Percentiles rank a stretch among this genome's conserved stretches.
Conservation (phyloP, 1,140 invertebrate genomes). For the Drosophila sp. region DNA sequence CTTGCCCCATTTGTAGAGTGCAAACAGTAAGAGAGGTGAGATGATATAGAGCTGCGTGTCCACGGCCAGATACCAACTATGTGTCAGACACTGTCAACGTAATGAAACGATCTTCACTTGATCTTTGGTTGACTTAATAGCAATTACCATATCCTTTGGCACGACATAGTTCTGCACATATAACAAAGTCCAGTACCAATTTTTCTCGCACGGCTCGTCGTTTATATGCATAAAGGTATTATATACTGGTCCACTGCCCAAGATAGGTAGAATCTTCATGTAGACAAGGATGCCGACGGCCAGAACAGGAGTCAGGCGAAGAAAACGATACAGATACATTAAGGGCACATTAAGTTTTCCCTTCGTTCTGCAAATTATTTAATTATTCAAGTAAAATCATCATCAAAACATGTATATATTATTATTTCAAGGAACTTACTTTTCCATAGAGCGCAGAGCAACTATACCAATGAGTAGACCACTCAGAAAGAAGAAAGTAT, state of each 20-base stretch:
- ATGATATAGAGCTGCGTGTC: conserved; percentile 93
- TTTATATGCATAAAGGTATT: accelerated
- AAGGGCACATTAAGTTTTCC: conserved; percentile 62
- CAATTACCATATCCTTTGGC: conserved; percentile 20
- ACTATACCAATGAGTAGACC: conserved; percentile 55
- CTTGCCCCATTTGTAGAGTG: conserved; percentile 87
- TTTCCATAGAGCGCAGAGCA: conserved; percentile 51
- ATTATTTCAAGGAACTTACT: conserved; percentile 35
- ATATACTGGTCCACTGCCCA: conserved; percentile 47
- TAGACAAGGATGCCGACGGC: conserved; percentile 41
- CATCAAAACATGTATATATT: no score
- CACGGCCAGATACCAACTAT: conserved; percentile 94
- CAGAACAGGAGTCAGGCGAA: conserved; percentile 61
- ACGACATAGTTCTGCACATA: conserved; percentile 65
- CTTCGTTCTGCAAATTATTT: conserved; percentile 23
- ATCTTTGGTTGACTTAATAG: background rate
- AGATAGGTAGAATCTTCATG: conserved; percentile 23
- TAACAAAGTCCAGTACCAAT: conserved; percentile 57
- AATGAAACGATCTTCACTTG: background rate
- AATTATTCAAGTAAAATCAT: background rate
- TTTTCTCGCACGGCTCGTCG: conserved; percentile 46
- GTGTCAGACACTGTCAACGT: conserved; percentile 91
- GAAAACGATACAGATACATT: conserved; percentile 72
- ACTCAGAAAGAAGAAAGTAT: conserved; percentile 68
- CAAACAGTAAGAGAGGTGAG: conserved; percentile 89